Conservation (phyloP, 2,113 vertebrate species). For the Empidonax alnorum region DNA sequence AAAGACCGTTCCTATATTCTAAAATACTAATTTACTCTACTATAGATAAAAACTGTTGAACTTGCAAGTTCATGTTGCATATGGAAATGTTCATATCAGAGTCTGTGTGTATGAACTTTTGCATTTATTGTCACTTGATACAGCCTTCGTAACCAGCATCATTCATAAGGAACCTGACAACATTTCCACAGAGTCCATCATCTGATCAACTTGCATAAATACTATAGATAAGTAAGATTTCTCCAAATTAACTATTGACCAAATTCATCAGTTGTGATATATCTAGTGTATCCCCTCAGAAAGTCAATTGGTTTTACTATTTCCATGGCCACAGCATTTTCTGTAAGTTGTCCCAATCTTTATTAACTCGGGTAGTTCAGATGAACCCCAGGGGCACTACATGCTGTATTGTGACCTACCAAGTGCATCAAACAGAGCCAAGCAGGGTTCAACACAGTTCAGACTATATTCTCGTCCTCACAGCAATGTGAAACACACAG, state of each 20-base stretch:
- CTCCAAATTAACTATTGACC: not conserved
- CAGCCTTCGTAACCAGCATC: not conserved
- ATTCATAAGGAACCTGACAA: not conserved
- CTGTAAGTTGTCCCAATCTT: not conserved
- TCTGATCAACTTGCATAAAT: not conserved
- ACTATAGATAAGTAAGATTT: not conserved
- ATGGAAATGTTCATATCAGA: not conserved
- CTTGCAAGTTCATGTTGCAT: not conserved
- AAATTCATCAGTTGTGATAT: not conserved
- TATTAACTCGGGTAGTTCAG: not conserved
- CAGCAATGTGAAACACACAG: not conserved
- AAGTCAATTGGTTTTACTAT: not conserved
- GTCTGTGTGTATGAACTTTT: not conserved
- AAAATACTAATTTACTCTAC: not conserved
- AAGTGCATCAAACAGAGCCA: not conserved
- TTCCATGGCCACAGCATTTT: not conserved
- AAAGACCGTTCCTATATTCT: not conserved
- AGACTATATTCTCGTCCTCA: not conserved
- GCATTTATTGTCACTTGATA: not conserved
- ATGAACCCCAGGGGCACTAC: not conserved
- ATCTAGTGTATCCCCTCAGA: not conserved
- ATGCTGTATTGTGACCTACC: not conserved
- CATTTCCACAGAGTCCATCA: not conserved
- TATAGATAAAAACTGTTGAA: not conserved
- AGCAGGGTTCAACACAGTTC: not conserved